Evolutionary conservation across 1,140 invertebrate genomes (phyloP).

Genomic region (Maconellicoccus hirsutus): DNA sequence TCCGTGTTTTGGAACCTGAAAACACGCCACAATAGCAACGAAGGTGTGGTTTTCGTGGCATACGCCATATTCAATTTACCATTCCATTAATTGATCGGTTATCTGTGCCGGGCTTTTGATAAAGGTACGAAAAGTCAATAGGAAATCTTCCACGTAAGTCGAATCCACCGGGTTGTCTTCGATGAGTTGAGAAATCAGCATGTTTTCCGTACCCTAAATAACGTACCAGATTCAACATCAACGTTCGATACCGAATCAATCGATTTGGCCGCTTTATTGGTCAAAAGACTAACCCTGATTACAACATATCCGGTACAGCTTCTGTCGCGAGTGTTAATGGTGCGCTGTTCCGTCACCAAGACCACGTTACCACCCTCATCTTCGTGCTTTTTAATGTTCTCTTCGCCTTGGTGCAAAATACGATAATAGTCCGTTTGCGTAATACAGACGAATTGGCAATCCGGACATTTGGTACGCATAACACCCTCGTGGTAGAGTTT

Average conservation of each 20-base stretch:
- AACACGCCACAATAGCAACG: background rate
- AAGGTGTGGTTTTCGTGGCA: slow-evolving; percentile 22
- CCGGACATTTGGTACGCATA: slow-evolving; percentile 92
- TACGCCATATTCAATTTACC: slow-evolving; percentile 53
- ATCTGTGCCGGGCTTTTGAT: slow-evolving; percentile 73
- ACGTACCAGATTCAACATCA: too few relatives aligned
- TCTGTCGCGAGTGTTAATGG: slow-evolving; percentile 45
- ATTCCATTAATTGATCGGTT: slow-evolving; percentile 73
- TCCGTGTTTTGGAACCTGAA: slow-evolving; percentile 56
- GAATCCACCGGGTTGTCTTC: slow-evolving; percentile 92
- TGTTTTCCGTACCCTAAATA: slow-evolving; percentile 68
- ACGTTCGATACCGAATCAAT: too few relatives aligned
- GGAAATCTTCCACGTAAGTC: slow-evolving; percentile 95
- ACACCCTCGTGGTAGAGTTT: slow-evolving; percentile 88
- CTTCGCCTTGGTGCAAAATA: slow-evolving; percentile 63
- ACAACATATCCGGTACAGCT: slow-evolving; percentile 65
- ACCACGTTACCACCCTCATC: slow-evolving; percentile 74
- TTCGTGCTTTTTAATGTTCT: slow-evolving; percentile 74
- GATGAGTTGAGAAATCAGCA: slow-evolving; percentile 83
- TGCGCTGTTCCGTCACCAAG: slow-evolving; percentile 79
- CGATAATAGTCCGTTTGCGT: slow-evolving; percentile 92
- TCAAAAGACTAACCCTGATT: slow-evolving; percentile 48
- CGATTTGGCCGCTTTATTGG: too few relatives aligned
- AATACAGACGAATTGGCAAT: slow-evolving; percentile 98
- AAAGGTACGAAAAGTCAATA: slow-evolving; percentile 95